Conservation (phyloP, 2,797 vertebrate species). For the Sebastes kiyomatsui region DNA sequence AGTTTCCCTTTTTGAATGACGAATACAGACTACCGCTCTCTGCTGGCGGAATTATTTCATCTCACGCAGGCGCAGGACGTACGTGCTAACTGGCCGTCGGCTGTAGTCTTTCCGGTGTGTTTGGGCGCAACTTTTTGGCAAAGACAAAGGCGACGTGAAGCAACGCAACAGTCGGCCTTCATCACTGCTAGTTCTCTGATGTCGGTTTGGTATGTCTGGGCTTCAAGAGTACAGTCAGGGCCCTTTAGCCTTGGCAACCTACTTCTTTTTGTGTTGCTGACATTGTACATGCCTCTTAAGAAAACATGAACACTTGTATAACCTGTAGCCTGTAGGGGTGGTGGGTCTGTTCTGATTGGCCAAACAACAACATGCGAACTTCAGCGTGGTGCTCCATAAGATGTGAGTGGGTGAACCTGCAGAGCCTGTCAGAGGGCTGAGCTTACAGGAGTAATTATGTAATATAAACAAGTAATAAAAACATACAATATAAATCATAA, state of each 20-base stretch:
- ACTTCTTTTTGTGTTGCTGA: conserved; percentile 22
- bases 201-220: too few species aligned
- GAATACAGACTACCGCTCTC: too few species aligned
- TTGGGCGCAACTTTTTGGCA: too few species aligned
- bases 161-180: too few species aligned
- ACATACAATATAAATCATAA: not conserved
- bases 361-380: conserved; percentile 32
- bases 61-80: too few species aligned
- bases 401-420: not conserved
- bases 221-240: conserved; percentile 2
- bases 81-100: too few species aligned
- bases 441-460: conserved; percentile 1
- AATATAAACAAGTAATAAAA: conserved; percentile 13
- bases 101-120: too few species aligned
- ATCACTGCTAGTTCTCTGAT: too few species aligned
- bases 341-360: conserved; percentile 15
- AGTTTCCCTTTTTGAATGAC: too few species aligned
- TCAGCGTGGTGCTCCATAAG: not conserved
- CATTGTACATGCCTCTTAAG: conserved; percentile 7
- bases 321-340: conserved; percentile 1
- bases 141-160: too few species aligned
- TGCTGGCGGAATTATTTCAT: too few species aligned
- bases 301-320: conserved; percentile 4
- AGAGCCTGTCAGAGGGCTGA: conserved; percentile 8
- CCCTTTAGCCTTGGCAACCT: conserved; percentile 8